phyloP scores from a whole-genome alignment of 2,888 invertebrate genomes.

The Limnephilus lunatus region DNA sequence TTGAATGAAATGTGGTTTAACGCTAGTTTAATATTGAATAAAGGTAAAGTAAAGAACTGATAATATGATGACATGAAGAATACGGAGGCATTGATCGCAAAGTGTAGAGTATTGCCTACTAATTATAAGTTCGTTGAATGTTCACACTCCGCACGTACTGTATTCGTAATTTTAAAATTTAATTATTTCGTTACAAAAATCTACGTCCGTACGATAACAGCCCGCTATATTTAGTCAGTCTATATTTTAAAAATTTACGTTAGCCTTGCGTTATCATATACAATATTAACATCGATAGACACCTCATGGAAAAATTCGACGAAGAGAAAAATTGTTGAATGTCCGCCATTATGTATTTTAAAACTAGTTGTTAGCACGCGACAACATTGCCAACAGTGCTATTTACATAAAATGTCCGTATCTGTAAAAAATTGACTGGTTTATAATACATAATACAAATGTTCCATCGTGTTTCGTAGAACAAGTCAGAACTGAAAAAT shows the following conservation, averaged over 20 bases:
- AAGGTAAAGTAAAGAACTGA: background rate
- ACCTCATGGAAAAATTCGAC: slow-evolving; percentile 61
- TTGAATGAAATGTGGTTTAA: background rate
- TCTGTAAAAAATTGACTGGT: slow-evolving; percentile 55
- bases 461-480: slow-evolving; percentile 51
- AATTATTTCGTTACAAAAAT: slow-evolving; percentile 62
- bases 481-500: slow-evolving; percentile 28
- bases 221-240: slow-evolving; percentile 66
- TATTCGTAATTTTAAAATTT: slow-evolving; percentile 19
- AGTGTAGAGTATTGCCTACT: background rate
- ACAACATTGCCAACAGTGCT: slow-evolving; percentile 11
- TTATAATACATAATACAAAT: slow-evolving; percentile 41
- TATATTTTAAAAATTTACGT: slow-evolving; percentile 59
- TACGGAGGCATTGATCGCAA: background rate
- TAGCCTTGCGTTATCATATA: slow-evolving; percentile 51
- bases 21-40: background rate
- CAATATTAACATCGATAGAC: slow-evolving; percentile 59
- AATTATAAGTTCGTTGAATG: slow-evolving; percentile 23
- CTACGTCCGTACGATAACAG: slow-evolving; percentile 65
- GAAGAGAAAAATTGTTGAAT: slow-evolving; percentile 50
- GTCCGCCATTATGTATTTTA: slow-evolving; percentile 41
- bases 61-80: background rate
- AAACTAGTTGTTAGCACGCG: slow-evolving; percentile 51
- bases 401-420: slow-evolving; percentile 48
- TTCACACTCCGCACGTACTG: slow-evolving; percentile 25